phyloP scores from a whole-genome alignment of 2,888 invertebrate genomes.

The Steinernema hermaphroditum region DNA sequence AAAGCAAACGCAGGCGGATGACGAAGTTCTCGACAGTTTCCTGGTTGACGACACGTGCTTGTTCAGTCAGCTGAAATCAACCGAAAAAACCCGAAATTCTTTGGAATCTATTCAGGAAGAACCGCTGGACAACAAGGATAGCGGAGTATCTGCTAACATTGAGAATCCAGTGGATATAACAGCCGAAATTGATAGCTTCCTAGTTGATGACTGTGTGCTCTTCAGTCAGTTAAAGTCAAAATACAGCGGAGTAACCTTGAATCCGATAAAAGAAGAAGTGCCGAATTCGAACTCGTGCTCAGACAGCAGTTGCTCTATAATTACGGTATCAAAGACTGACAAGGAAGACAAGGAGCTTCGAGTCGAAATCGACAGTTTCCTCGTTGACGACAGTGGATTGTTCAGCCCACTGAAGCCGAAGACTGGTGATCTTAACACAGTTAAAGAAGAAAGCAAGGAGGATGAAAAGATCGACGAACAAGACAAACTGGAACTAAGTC shows the following conservation, averaged over 20 bases:
- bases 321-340: background rate
- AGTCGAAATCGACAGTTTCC: background rate
- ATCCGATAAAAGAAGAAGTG: background rate
- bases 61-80: background rate
- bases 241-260: background rate
- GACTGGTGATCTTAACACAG: background rate
- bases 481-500: background rate
- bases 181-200: background rate
- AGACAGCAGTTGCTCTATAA: background rate
- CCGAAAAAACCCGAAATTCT: background rate
- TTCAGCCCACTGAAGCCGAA: background rate
- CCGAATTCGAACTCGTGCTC: background rate
- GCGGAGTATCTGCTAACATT: too few relatives aligned
- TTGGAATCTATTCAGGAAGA: background rate
- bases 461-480: background rate
- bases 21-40: background rate
- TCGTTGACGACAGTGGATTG: background rate
- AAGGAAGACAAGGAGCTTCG: background rate
- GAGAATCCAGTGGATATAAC: too few relatives aligned
- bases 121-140: background rate
- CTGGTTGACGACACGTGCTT: background rate
- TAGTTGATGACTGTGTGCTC: background rate
- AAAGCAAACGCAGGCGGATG: background rate
- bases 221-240: background rate
- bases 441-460: background rate